Evolutionary conservation across 1,140 invertebrate species (phyloP).

Genomic region (Cardiocondyla obscurior): DNA sequence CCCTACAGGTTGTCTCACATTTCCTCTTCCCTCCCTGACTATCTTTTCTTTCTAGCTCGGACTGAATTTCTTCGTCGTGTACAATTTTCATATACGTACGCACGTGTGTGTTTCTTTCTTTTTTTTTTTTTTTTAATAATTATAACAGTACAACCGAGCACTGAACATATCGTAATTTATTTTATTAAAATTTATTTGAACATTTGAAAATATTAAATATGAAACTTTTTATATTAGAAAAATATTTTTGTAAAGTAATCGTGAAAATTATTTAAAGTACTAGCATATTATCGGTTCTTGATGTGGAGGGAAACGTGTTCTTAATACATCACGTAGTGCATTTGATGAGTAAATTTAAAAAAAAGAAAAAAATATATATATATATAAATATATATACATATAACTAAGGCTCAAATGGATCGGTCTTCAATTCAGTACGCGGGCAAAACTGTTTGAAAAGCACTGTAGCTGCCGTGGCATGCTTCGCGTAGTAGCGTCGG

Average conservation of each 20-base stretch:
- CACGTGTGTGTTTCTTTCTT: background rate
- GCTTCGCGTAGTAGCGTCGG: slow-evolving; percentile 61
- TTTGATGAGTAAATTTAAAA: background rate
- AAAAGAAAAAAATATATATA: no score
- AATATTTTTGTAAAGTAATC: background rate
- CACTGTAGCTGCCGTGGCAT: slow-evolving; percentile 71
- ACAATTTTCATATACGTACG: background rate
- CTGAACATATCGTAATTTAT: background rate
- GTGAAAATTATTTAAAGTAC: background rate
- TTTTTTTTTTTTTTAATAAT: background rate
- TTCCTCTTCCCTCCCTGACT: slow-evolving; percentile 63
- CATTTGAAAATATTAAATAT: background rate
- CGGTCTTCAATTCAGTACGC: background rate
- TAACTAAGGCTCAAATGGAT: background rate
- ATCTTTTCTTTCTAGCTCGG: background rate
- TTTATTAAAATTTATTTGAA: background rate
- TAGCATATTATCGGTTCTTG: no score
- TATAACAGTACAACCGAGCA: background rate
- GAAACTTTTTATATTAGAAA: background rate
- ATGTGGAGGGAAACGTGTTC: no score
- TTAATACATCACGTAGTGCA: no score
- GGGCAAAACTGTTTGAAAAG: slow-evolving; percentile 60
- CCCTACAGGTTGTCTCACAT: slow-evolving; percentile 83
- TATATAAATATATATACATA: no score
- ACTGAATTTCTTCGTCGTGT: background rate